These are phyloP conservation scores for Malachius bipustulatus DNA, from an alignment of 2,888 invertebrate species.

Conservation along the genomic window DNA sequence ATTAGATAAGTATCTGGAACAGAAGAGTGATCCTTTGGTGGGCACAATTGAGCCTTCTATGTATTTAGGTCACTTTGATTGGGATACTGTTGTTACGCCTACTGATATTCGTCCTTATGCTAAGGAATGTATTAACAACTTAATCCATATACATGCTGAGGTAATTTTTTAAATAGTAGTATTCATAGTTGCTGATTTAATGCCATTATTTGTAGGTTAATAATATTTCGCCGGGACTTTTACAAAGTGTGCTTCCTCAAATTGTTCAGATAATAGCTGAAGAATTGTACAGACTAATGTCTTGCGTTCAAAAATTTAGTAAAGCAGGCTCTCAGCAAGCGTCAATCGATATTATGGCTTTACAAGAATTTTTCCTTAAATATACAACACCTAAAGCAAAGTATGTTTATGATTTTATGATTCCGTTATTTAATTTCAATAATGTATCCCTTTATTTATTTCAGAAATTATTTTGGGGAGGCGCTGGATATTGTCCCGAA, in stretches of 20 bases:
- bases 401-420: no score
- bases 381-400: conserved; percentile 52
- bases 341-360: conserved; percentile 58
- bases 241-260: conserved; percentile 57
- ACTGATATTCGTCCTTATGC: conserved; percentile 77
- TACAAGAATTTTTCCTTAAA: conserved; percentile 51
- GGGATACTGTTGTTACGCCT: conserved; percentile 65
- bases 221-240: conserved; percentile 63
- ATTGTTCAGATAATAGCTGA: conserved; percentile 88
- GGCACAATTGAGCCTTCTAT: conserved; percentile 95
- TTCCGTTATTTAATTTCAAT: no score
- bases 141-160: conserved; percentile 67
- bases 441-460: conserved; percentile 23
- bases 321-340: conserved; percentile 66
- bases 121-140: conserved; percentile 74
- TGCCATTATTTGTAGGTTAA: conserved; percentile 50
- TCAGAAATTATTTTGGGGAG: conserved; percentile 65
- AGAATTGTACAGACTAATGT: conserved; percentile 79
- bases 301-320: conserved; percentile 60
- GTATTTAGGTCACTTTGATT: conserved; percentile 83
- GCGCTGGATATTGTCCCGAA: conserved; percentile 67
- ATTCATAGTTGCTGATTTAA: not conserved
- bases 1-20: conserved; percentile 73
- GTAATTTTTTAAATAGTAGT: conserved; percentile 30
- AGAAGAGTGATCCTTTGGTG: conserved; percentile 86